phyloP scores from a whole-genome alignment of 2,888 invertebrate genomes.

The Drosophila robusta region DNA sequence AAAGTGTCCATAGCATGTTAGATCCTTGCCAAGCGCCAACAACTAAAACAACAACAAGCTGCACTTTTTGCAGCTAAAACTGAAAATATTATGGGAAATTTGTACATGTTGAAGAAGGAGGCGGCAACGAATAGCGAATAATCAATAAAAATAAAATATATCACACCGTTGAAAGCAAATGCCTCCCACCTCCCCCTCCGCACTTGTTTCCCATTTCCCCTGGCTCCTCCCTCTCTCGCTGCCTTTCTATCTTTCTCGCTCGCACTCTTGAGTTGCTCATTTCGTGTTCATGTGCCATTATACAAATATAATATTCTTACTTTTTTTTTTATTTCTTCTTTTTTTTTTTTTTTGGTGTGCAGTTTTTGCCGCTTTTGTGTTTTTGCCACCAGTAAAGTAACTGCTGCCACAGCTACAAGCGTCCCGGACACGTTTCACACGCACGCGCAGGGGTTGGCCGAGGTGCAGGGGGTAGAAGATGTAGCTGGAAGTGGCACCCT shows the following conservation, averaged over 20 bases:
- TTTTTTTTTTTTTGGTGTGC: slow-evolving; percentile 43
- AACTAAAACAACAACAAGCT: slow-evolving; percentile 27
- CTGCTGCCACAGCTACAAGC: slow-evolving; percentile 56
- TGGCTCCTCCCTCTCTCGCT: slow-evolving; percentile 6
- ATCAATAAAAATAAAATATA: slow-evolving; percentile 81
- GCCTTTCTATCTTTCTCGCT: slow-evolving; percentile 9
- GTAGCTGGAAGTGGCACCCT: slow-evolving; percentile 57
- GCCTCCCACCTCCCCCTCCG: slow-evolving; percentile 14
- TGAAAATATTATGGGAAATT: slow-evolving; percentile 71
- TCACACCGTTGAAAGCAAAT: slow-evolving; percentile 72
- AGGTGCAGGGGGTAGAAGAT: slow-evolving; percentile 3
- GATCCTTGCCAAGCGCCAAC: slow-evolving; percentile 51
- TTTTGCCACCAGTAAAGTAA: slow-evolving; percentile 71
- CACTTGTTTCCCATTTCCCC: slow-evolving; percentile 15
- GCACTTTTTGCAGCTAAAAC: slow-evolving; percentile 47
- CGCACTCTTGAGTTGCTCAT: slow-evolving; percentile 61
- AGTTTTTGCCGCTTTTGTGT: slow-evolving; percentile 67
- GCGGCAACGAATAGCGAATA: slow-evolving; percentile 63
- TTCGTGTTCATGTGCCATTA: slow-evolving; percentile 79
- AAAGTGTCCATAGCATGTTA: slow-evolving; percentile 75
- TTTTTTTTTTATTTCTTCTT: slow-evolving; percentile 38
- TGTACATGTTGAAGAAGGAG: slow-evolving; percentile 55
- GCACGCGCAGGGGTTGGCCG: slow-evolving; percentile 72
- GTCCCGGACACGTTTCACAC: slow-evolving; percentile 64
- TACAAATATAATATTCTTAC: slow-evolving; percentile 78